Evolutionary conservation across 2,113 vertebrate species (phyloP).

Genomic region (Delphinus delphis): DNA sequence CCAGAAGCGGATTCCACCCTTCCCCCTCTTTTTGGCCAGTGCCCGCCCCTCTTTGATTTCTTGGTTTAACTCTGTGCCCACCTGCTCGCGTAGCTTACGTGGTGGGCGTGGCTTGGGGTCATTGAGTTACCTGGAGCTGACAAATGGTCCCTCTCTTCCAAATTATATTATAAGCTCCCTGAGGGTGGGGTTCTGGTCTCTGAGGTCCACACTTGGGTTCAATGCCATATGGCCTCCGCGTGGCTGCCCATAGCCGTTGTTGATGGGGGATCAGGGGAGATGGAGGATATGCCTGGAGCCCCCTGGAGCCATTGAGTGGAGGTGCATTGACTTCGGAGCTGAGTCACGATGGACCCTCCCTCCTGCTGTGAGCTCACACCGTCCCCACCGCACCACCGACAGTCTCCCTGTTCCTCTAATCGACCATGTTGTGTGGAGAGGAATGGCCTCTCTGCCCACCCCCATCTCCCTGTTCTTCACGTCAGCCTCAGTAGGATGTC

Average conservation of each 20-base stretch:
- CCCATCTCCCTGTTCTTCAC: neutral
- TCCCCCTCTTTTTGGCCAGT: neutral
- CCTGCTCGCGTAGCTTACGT: neutral
- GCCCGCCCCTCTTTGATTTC: neutral
- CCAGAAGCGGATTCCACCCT: neutral
- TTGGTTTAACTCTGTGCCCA: neutral
- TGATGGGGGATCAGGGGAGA: rapidly evolving
- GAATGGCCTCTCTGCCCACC: neutral
- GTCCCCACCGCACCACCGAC: neutral
- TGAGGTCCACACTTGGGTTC: neutral
- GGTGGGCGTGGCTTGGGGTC: neutral
- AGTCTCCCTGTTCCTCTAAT: neutral
- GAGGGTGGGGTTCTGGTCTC: neutral
- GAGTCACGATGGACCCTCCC: neutral
- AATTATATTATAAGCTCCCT: neutral
- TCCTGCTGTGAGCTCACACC: neutral
- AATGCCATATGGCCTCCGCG: neutral
- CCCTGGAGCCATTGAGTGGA: neutral
- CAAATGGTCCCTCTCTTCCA: neutral
- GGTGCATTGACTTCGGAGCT: neutral
- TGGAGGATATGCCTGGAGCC: neutral
- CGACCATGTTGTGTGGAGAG: neutral
- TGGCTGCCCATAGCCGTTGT: neutral
- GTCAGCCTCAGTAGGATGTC: neutral
- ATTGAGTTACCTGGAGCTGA: neutral